Evolutionary conservation across 2,113 vertebrate genomes (phyloP).

Genomic region (Clupea harengus): DNA sequence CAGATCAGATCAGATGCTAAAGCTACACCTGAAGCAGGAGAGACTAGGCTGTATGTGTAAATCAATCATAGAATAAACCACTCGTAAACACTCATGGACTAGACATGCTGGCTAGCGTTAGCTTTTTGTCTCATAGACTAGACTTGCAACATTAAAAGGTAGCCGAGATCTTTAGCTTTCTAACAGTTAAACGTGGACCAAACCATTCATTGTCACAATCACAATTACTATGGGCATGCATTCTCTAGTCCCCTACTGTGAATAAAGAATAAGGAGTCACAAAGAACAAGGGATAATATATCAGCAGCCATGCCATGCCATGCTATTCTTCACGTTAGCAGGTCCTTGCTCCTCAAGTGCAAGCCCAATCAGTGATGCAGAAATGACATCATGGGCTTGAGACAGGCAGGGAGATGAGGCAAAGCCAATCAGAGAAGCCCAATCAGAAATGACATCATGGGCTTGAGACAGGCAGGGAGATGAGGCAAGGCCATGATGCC

Average conservation of each 20-base stretch:
- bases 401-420: neutral
- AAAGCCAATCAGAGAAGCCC: too few relatives aligned
- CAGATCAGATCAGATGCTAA: neutral
- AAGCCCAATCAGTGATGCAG: neutral
- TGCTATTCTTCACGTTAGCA: neutral
- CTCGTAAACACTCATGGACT: too few relatives aligned
- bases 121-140: too few relatives aligned
- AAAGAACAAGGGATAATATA: neutral
- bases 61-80: neutral
- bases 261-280: neutral
- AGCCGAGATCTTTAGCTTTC: too few relatives aligned
- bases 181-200: too few relatives aligned
- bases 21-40: neutral
- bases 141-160: too few relatives aligned
- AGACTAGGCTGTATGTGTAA: neutral
- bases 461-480: neutral
- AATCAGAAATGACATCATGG: too few relatives aligned
- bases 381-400: neutral
- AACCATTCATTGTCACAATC: neutral
- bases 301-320: neutral
- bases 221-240: neutral
- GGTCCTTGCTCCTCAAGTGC: neutral
- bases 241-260: neutral
- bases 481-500: neutral
- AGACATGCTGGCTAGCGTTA: too few relatives aligned